Conservation (phyloP, 2,797 vertebrate species). For the Lemur catta region DNA sequence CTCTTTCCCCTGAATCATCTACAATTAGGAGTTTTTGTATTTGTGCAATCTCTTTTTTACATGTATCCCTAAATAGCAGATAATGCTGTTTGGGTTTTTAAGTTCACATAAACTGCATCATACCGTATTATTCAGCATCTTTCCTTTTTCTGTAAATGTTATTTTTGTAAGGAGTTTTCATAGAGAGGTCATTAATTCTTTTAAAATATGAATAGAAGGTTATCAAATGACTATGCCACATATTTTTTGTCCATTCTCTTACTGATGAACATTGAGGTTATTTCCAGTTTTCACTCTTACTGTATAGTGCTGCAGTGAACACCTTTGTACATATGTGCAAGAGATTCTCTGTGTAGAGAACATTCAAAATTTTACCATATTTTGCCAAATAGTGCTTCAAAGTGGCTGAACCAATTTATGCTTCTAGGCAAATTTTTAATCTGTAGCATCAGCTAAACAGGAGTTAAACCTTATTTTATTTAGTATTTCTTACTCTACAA, state of each 20-base stretch:
- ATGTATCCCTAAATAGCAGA: neutral
- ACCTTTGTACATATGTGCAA: neutral
- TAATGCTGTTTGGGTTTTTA: neutral
- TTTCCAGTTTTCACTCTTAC: neutral
- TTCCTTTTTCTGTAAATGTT: slow-evolving; percentile 7
- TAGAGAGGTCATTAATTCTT: neutral
- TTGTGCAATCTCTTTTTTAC: neutral
- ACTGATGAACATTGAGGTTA: neutral
- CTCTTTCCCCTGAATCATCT: neutral
- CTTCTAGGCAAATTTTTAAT: neutral
- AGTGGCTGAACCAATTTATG: neutral
- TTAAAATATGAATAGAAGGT: neutral
- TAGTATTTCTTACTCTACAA: slow-evolving; percentile 7
- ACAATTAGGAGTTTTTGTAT: neutral
- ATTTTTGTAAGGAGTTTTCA: slow-evolving; percentile 14
- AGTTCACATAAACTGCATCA: neutral
- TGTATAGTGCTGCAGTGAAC: neutral
- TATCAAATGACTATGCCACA: neutral
- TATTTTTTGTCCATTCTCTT: neutral
- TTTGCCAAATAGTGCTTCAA: neutral
- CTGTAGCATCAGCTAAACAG: neutral
- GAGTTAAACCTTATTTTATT: slow-evolving; percentile 13
- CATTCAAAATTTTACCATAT: neutral
- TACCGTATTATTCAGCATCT: neutral
- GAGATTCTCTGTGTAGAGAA: neutral